A percentile compares a stretch with the other conserved stretches of the same genome.
Evolutionary conservation across 2,888 invertebrate species (phyloP).

Genomic region (Drosophila kambysellisi): DNA sequence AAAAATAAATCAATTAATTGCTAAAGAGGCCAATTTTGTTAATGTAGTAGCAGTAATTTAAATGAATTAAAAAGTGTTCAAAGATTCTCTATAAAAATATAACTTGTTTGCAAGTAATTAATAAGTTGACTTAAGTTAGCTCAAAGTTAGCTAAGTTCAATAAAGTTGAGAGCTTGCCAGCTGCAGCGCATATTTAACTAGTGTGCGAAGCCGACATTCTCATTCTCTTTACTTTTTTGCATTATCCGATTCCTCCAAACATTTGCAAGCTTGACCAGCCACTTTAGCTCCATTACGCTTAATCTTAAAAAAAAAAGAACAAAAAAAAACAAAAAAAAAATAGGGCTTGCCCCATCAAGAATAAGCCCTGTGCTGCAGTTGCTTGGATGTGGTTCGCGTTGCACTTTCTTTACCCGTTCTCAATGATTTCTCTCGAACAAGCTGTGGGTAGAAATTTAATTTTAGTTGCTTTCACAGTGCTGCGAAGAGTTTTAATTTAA

Average conservation of each 20-base stretch:
- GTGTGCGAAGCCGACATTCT: neutral
- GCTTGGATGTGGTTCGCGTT: slow-evolving; percentile 24
- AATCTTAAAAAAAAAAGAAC: slow-evolving; percentile 46
- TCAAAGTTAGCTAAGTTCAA: slow-evolving; percentile 1
- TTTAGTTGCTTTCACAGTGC: slow-evolving; percentile 25
- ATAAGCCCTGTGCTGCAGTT: slow-evolving; percentile 57
- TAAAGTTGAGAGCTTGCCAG: neutral
- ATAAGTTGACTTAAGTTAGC: slow-evolving; percentile 1
- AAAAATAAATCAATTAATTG: neutral
- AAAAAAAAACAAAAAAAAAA: no score
- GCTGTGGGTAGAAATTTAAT: slow-evolving; percentile 47
- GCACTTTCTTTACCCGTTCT: slow-evolving; percentile 16
- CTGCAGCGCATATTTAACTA: neutral
- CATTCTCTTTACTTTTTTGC: neutral
- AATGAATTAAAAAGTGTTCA: neutral
- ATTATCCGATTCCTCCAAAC: neutral
- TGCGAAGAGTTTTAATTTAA: slow-evolving; percentile 76
- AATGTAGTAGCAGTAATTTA: neutral
- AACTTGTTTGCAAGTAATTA: slow-evolving; percentile 2
- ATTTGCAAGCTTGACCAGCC: slow-evolving; percentile 23
- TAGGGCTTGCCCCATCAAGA: slow-evolving; percentile 63
- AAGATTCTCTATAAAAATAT: neutral
- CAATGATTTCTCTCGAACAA: slow-evolving; percentile 51
- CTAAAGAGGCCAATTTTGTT: neutral
- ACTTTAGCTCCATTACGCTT: slow-evolving; percentile 46